phyloP scores from a whole-genome alignment of 2,888 invertebrate genomes.

The Lasiommata megera region DNA sequence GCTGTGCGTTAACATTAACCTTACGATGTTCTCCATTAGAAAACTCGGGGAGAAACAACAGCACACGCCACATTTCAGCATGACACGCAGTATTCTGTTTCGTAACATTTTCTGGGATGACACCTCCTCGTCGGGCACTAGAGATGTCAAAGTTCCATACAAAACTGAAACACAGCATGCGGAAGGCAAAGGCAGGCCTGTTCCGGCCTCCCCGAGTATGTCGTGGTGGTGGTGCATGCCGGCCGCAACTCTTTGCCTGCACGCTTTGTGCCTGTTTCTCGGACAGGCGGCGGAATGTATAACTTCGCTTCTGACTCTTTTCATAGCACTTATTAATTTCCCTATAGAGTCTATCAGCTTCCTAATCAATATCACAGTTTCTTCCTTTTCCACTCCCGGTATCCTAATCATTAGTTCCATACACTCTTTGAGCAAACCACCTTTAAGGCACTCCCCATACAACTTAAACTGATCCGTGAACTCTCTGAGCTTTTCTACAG shows the following conservation, averaged over 20 bases:
- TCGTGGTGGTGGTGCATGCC: constrained; percentile 83
- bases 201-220: constrained; percentile 73
- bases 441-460: constrained; percentile 82
- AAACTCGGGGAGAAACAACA: constrained; percentile 82
- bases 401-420: constrained; percentile 78
- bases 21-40: constrained; percentile 72
- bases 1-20: constrained; percentile 67
- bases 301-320: constrained; percentile 80
- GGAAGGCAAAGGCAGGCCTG: constrained; percentile 61
- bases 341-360: constrained; percentile 81
- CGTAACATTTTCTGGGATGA: constrained; percentile 60
- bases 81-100: constrained; percentile 75
- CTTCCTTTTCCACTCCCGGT: constrained; percentile 58
- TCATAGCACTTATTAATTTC: constrained; percentile 78
- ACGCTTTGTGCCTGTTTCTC: constrained; percentile 74
- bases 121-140: constrained; percentile 68
- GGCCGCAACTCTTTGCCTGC: constrained; percentile 61
- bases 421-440: constrained; percentile 78
- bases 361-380: constrained; percentile 65
- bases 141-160: constrained; percentile 74
- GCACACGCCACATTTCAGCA: constrained; percentile 81
- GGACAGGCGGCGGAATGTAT: constrained; percentile 78
- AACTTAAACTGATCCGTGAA: constrained; percentile 82
- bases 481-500: constrained; percentile 74
- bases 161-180: constrained; percentile 81